These are phyloP conservation scores for Cyprinus carpio DNA, from an alignment of 2,113 vertebrate genomes.

Conservation along the genomic window DNA sequence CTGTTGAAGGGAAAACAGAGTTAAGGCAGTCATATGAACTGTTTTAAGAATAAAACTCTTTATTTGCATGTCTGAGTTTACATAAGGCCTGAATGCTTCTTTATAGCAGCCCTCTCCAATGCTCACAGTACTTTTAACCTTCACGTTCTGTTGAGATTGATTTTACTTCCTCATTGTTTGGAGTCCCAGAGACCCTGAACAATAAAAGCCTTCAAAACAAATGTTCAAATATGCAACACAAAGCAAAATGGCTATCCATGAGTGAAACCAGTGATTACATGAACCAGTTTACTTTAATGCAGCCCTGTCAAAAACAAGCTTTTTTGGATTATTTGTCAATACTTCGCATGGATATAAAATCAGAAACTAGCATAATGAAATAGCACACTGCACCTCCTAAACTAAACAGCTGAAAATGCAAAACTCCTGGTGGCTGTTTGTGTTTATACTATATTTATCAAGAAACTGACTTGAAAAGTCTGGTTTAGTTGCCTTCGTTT, in stretches of 20 bases:
- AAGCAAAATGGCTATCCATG: neutral
- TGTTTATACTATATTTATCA: neutral
- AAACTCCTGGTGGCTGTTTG: neutral
- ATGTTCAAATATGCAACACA: neutral
- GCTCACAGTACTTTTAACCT: neutral
- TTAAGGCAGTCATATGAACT: neutral
- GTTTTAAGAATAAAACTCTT: neutral
- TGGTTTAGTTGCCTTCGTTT: neutral
- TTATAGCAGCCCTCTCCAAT: neutral
- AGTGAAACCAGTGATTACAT: neutral
- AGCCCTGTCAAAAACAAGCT: neutral
- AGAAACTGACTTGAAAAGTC: neutral
- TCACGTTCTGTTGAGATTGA: neutral
- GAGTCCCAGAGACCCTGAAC: neutral
- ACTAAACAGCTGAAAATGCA: neutral
- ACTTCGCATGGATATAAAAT: neutral
- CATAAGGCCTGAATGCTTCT: neutral
- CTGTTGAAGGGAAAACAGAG: neutral
- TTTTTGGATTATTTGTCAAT: neutral
- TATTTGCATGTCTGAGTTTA: neutral
- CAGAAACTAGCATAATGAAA: neutral
- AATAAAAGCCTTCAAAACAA: slow-evolving; percentile 7
- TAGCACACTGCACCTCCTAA: neutral
- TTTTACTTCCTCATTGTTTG: neutral
- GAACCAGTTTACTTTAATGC: neutral